These are phyloP conservation scores for Haemorhous mexicanus DNA, from an alignment of 2,113 vertebrate species.

Conservation along the genomic window DNA sequence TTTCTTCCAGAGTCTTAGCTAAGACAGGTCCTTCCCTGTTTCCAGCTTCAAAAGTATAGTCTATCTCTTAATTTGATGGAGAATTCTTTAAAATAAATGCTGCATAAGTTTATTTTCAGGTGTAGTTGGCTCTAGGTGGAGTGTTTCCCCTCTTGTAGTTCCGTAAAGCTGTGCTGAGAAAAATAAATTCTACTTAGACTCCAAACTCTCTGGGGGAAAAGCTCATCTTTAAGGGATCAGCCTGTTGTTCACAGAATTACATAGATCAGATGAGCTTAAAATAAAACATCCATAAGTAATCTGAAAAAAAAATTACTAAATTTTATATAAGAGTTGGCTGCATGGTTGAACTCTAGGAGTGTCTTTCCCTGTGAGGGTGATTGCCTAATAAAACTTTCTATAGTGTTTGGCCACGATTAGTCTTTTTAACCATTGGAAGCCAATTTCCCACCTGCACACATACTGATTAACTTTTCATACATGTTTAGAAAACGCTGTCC, in stretches of 20 bases:
- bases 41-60: background rate
- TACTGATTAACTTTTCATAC: accelerated
- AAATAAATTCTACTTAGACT: background rate
- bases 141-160: background rate
- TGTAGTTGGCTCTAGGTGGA: background rate
- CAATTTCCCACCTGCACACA: accelerated
- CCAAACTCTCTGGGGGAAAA: background rate
- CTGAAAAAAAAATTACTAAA: background rate
- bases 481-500: accelerated
- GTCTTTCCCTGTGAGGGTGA: background rate
- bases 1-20: background rate
- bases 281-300: background rate
- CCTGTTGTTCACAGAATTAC: background rate
- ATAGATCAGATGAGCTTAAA: background rate
- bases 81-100: background rate
- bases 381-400: background rate
- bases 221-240: background rate
- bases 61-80: background rate
- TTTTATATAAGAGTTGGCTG: background rate
- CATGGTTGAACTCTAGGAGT: background rate
- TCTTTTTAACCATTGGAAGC: background rate
- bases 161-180: background rate
- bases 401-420: background rate
- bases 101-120: background rate
- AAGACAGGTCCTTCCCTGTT: background rate